Conservation (phyloP, 2,888 invertebrate species). For the Drosophila tanythrix region DNA sequence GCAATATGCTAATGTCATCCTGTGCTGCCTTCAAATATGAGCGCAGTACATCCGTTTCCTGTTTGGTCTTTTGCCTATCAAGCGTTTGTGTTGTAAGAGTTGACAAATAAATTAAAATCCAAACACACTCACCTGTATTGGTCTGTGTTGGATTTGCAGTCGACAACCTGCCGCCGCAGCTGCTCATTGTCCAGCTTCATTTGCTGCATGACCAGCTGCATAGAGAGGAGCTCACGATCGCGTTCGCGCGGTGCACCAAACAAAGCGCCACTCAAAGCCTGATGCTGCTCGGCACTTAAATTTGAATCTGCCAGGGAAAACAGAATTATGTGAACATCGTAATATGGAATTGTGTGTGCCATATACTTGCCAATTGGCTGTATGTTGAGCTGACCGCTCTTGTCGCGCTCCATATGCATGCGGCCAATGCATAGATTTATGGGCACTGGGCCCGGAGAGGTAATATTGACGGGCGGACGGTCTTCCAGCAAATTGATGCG, state of each 20-base stretch:
- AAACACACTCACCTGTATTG: conserved; percentile 85
- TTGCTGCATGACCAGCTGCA: conserved; percentile 86
- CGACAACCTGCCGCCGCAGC: conserved; percentile 87
- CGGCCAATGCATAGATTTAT: conserved; percentile 90
- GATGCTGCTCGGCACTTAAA: conserved; percentile 47
- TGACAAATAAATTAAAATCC: neutral
- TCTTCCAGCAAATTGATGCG: conserved; percentile 92
- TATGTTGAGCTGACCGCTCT: conserved; percentile 90
- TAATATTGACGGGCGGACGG: conserved; percentile 91
- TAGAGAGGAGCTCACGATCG: conserved; percentile 85
- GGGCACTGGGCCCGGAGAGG: conserved; percentile 93
- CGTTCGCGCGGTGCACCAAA: conserved; percentile 80
- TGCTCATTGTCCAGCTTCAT: conserved; percentile 88
- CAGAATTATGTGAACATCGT: neutral
- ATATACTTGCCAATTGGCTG: conserved; percentile 86
- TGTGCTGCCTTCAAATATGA: conserved; percentile 89
- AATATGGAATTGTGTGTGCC: rapidly evolving
- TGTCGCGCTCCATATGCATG: conserved; percentile 89
- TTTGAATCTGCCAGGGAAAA: conserved; percentile 54
- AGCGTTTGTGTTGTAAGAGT: neutral
- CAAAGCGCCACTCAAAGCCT: conserved; percentile 56
- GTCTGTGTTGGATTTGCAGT: conserved; percentile 85
- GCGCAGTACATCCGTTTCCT: conserved; percentile 88
- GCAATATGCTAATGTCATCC: conserved; percentile 89
- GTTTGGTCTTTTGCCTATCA: conserved; percentile 84